Conservation (phyloP, 2,888 invertebrate species). For the Bedellia somnulentella region DNA sequence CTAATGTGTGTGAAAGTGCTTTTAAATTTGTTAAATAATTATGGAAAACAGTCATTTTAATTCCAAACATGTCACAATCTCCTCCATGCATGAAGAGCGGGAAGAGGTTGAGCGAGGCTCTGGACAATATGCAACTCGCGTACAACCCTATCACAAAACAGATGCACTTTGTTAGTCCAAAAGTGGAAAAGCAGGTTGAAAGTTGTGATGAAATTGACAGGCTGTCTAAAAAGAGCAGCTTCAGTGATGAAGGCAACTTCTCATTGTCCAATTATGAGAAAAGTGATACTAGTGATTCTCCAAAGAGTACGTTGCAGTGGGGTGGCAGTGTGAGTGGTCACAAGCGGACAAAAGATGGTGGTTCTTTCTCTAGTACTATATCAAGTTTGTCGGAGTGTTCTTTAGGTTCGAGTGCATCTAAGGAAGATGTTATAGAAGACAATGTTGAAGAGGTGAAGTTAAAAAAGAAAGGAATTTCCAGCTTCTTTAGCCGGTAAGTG, state of each 20-base stretch:
- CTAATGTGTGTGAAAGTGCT: slow-evolving; percentile 12
- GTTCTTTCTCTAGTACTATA: slow-evolving; percentile 69
- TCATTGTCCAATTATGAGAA: slow-evolving; percentile 54
- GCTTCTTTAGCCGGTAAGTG: slow-evolving; percentile 66
- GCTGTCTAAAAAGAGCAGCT: slow-evolving; percentile 51
- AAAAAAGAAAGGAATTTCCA: slow-evolving; percentile 63
- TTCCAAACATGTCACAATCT: slow-evolving; percentile 37
- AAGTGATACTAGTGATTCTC: slow-evolving; percentile 55
- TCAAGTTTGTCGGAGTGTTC: slow-evolving; percentile 74
- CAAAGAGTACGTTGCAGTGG: slow-evolving; percentile 52
- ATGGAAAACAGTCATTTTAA: too few species aligned
- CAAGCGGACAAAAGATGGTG: slow-evolving; percentile 59
- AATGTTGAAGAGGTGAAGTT: slow-evolving; percentile 38
- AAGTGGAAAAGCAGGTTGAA: slow-evolving; percentile 12
- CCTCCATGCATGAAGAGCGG: slow-evolving; percentile 53
- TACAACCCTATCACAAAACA: slow-evolving; percentile 76
- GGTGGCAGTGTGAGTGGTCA: slow-evolving; percentile 49
- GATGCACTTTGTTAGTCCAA: slow-evolving; percentile 62
- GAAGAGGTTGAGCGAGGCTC: slow-evolving; percentile 67
- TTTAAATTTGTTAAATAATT: slow-evolving; percentile 17
- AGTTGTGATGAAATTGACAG: slow-evolving; percentile 38
- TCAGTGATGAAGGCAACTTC: slow-evolving; percentile 54
- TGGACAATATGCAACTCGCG: slow-evolving; percentile 73
- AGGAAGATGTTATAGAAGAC: slow-evolving; percentile 42
- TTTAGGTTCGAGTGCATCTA: slow-evolving; percentile 61